Conservation (phyloP, 2,888 invertebrate genomes). For the Ceratothoa steindachneri region DNA sequence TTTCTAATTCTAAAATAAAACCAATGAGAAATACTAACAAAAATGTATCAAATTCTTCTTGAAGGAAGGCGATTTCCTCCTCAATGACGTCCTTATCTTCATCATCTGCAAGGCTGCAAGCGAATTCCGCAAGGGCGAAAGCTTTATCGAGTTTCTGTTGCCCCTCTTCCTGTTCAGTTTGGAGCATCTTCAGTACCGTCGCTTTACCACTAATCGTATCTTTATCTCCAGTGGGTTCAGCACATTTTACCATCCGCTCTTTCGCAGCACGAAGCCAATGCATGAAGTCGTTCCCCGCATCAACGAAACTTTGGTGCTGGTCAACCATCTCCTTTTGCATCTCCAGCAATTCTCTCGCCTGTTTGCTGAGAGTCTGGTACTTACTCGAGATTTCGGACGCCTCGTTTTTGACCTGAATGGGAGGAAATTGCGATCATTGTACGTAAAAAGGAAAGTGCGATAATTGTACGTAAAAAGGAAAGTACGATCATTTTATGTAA, state of each 20-base stretch:
- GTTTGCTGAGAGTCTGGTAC: slow-evolving; percentile 82
- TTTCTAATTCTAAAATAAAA: too few species aligned
- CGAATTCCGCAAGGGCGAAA: slow-evolving; percentile 75
- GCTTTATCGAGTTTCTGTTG: slow-evolving; percentile 77
- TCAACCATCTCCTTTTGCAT: slow-evolving; percentile 85
- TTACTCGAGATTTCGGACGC: slow-evolving; percentile 87
- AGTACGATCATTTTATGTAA: too few species aligned
- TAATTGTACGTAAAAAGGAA: too few species aligned
- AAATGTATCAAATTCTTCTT: slow-evolving; percentile 84
- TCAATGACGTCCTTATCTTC: slow-evolving; percentile 86
- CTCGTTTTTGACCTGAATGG: slow-evolving; percentile 63
- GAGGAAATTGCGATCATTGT: too few species aligned
- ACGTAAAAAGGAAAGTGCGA: too few species aligned
- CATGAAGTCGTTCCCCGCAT: slow-evolving; percentile 84
- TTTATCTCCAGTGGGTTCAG: slow-evolving; percentile 86
- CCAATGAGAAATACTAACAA: slow-evolving; percentile 62
- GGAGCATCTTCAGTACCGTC: slow-evolving; percentile 74
- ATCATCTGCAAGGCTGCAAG: slow-evolving; percentile 76
- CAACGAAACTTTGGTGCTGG: slow-evolving; percentile 77
- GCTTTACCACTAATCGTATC: slow-evolving; percentile 81
- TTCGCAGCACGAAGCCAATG: slow-evolving; percentile 89
- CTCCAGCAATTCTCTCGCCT: slow-evolving; percentile 82
- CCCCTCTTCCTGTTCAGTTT: slow-evolving; percentile 77
- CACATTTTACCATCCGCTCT: slow-evolving; percentile 83
- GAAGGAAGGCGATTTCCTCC: slow-evolving; percentile 82